A percentile compares a stretch with the other conserved stretches of the same genome.
These are phyloP conservation scores for Falco biarmicus DNA, from an alignment of 2,797 vertebrate species.

Conservation along the genomic window DNA sequence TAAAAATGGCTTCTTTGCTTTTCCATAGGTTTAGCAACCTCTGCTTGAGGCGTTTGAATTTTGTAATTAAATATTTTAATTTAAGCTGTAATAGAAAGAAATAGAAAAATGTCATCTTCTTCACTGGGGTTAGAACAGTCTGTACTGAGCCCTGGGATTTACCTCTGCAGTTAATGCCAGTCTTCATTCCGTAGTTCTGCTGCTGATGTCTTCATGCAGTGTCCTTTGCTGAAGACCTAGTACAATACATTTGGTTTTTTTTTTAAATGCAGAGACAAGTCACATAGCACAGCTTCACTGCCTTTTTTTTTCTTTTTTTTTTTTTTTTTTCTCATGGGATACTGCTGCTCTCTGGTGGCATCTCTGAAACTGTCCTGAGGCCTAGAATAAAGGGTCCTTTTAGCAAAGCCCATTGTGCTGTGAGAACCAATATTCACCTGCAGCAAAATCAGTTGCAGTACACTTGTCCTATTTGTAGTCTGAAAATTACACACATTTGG, in stretches of 20 bases:
- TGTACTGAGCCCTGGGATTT: background rate
- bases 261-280: background rate
- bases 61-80: background rate
- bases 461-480: background rate
- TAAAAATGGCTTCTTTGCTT: background rate
- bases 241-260: background rate
- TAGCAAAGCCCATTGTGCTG: background rate
- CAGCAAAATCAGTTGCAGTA: background rate
- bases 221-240: background rate
- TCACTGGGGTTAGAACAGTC: background rate
- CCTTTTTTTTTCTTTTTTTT: background rate
- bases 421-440: background rate
- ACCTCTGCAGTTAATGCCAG: background rate
- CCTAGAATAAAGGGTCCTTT: background rate
- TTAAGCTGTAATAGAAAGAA: background rate
- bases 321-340: background rate
- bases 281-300: background rate
- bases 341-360: slow-evolving; percentile 59
- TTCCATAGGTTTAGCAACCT: background rate
- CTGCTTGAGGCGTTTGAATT: background rate
- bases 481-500: background rate
- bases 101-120: background rate
- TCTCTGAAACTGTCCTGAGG: slow-evolving; percentile 3
- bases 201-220: background rate
- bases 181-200: background rate